Evolutionary conservation across 2,797 vertebrate species (phyloP).

Genomic region (Anguilla pacifica): DNA sequence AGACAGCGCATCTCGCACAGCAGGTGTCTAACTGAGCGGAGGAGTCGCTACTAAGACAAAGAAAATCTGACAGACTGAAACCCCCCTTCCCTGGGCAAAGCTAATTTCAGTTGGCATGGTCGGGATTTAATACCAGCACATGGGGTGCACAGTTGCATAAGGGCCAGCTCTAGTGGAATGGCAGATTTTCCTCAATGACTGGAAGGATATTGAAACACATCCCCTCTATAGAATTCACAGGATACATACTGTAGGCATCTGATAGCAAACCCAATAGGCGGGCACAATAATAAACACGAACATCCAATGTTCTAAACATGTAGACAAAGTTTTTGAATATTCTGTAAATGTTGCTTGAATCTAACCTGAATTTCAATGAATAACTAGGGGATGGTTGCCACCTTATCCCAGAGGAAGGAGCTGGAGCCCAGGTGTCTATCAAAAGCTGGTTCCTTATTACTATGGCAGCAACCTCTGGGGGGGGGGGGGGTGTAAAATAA

Average conservation of each 20-base stretch:
- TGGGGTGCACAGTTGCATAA: neutral
- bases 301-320: neutral
- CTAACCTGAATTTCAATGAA: neutral
- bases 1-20: too few species aligned
- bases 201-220: too few species aligned
- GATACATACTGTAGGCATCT: neutral
- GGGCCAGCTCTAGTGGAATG: too few species aligned
- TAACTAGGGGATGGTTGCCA: neutral
- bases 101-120: neutral
- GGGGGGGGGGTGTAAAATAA: neutral
- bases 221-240: neutral
- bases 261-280: neutral
- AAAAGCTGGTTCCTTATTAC: constrained; percentile 32
- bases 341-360: too few species aligned
- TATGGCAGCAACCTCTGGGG: neutral
- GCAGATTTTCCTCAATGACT: too few species aligned
- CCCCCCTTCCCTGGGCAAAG: too few species aligned
- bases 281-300: too few species aligned
- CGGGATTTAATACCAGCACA: too few species aligned
- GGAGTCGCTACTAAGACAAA: neutral
- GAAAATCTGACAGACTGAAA: too few species aligned
- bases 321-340: neutral
- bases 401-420: neutral
- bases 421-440: constrained; percentile 31
- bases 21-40: neutral